phyloP scores from a whole-genome alignment of 2,888 invertebrate species.

The Eupithecia subfuscata region DNA sequence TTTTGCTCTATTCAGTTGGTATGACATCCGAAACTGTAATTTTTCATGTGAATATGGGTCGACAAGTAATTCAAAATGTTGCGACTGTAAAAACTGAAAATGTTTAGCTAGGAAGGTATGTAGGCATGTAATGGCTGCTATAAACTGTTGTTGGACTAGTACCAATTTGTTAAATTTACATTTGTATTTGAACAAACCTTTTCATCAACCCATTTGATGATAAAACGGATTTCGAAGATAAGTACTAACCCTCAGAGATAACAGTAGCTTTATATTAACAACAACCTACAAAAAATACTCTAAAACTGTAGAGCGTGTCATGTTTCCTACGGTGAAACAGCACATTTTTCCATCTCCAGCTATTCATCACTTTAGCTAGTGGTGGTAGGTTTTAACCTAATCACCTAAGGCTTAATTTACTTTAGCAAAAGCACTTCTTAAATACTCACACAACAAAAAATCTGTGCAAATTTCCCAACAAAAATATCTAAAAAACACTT shows the following conservation, averaged over 20 bases:
- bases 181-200: neutral
- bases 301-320: neutral
- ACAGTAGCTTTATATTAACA: neutral
- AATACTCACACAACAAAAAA: neutral
- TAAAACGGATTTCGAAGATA: neutral
- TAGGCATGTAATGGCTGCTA: neutral
- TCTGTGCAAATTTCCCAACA: neutral
- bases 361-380: neutral
- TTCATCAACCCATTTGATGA: neutral
- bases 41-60: slow-evolving; percentile 2
- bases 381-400: neutral
- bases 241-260: neutral
- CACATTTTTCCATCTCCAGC: neutral
- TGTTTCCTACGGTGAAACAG: neutral
- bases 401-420: neutral
- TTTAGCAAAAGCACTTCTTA: neutral
- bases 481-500: slow-evolving; percentile 31
- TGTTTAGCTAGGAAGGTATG: neutral
- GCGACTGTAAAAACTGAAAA: neutral
- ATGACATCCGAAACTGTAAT: neutral
- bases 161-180: neutral
- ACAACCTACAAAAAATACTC: neutral
- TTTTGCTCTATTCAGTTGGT: slow-evolving; percentile 22
- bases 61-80: neutral
- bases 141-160: neutral